Conservation (phyloP, 2,113 vertebrate species). For the Protomyctophum bolini region DNA sequence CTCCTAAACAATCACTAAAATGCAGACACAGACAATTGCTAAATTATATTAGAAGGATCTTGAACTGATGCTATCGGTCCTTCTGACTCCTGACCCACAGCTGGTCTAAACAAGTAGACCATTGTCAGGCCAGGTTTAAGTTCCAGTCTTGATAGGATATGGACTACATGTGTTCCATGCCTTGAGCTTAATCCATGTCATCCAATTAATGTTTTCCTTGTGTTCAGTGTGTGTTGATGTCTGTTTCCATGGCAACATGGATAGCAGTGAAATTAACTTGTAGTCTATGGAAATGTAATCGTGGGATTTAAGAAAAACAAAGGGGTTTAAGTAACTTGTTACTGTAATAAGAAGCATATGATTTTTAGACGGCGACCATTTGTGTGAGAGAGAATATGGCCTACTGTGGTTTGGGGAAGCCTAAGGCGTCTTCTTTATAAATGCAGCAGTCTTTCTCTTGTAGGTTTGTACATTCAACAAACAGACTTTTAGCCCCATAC, state of each 20-base stretch:
- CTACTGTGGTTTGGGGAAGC: too few species aligned
- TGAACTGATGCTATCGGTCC: not conserved
- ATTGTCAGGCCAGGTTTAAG: not conserved
- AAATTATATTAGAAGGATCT: not conserved
- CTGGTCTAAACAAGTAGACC: not conserved
- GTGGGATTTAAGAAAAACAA: too few species aligned
- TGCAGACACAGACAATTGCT: not conserved
- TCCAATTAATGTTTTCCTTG: not conserved
- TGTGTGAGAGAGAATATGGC: not conserved
- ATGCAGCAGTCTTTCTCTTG: not conserved
- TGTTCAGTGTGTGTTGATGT: not conserved
- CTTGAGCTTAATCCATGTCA: not conserved
- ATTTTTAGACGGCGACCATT: conserved; percentile 26
- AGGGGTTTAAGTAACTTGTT: not conserved
- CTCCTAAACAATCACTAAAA: not conserved
- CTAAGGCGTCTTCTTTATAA: too few species aligned
- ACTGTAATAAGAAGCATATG: conserved; percentile 45
- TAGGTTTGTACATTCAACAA: too few species aligned
- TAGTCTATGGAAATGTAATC: too few species aligned
- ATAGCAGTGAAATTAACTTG: not conserved
- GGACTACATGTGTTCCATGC: not conserved
- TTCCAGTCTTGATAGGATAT: not conserved
- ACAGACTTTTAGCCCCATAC: not conserved
- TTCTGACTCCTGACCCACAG: not conserved
- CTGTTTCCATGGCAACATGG: not conserved